Base-by-base conservation (phyloP, 2,888 invertebrate genomes). In the Neoascia interrupta region DNA sequence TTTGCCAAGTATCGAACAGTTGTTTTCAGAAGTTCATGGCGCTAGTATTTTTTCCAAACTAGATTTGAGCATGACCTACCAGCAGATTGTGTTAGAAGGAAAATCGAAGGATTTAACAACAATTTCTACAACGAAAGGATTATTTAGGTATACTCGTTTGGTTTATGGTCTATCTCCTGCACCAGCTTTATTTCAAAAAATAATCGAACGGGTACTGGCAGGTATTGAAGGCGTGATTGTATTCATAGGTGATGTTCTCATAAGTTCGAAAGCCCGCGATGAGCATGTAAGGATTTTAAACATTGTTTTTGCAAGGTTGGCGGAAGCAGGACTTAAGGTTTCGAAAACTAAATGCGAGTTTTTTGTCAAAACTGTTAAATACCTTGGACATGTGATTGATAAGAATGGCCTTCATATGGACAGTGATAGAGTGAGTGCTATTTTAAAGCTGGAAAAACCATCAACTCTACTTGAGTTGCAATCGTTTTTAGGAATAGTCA, bases 121-220 rank as follows among this genome's bases (percentile, higher is more conserved):
- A 0, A 82, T 83, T 73, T 82, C 82, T 16, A 82, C 11, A 82
- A 83, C 16, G 54, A 85, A 31, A 69, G 60, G 45, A 0, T 13
- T 60, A n/a, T 58, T 41, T 41, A 19, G 5, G 5, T 58, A 26
- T 11, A 58, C 39, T 1, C 41, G 61, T 5, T 15, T 85, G 16
- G 83, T 85, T 3, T 85, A 83, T 74, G 86, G 86, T 0, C 84
- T 84, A 43, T 84, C 85, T 18, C 84, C 85, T 18, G 85, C 85
- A 3, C 83, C 84, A 15, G 82, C 85, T 11, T 85, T 86, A 79
- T 86, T 85, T 81, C 85, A 85, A 47, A 64, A 79, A 58, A 60
- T 81, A 4, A 74, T 85, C 34, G 85, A 86, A 45, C 82, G 83
- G 31, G 58, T 85, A 26, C 63, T 86, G n/a, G 61, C 58, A 34